Conservation (phyloP, 2,888 invertebrate genomes). For the Drosophila pullipes region DNA sequence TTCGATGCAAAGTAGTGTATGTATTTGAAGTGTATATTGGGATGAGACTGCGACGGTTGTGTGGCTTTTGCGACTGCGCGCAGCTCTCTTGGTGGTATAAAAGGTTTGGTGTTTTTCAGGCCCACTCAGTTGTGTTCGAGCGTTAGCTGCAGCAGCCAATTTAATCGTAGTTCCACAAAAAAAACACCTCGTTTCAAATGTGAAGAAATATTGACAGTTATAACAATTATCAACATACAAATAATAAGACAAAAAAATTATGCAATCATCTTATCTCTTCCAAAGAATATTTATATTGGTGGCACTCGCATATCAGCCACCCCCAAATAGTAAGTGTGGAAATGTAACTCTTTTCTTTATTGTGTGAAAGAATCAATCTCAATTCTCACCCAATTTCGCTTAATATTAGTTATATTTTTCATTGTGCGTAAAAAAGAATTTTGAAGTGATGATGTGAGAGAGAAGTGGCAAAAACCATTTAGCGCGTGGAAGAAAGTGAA, state of each 20-base stretch:
- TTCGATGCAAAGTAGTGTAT: not conserved
- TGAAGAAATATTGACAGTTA: slow-evolving; percentile 55
- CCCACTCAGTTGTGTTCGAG: slow-evolving; percentile 56
- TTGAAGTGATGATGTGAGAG: not conserved
- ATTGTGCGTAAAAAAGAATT: not conserved
- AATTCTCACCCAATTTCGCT: not conserved
- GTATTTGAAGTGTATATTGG: not conserved
- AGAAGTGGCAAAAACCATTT: not conserved
- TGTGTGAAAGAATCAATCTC: not conserved
- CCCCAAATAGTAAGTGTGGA: slow-evolving; percentile 48
- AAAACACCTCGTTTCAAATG: slow-evolving; percentile 11
- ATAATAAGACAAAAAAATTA: not conserved
- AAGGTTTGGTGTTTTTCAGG: slow-evolving; percentile 42
- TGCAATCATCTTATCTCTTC: slow-evolving; percentile 49
- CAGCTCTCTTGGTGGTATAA: slow-evolving; percentile 54
- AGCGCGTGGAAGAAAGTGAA: slow-evolving; percentile 12
- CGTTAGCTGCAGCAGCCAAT: slow-evolving; percentile 38
- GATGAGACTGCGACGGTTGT: not conserved
- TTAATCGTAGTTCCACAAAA: slow-evolving; percentile 13
- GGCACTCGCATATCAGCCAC: slow-evolving; percentile 59
- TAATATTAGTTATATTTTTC: not conserved
- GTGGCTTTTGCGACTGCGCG: slow-evolving; percentile 13
- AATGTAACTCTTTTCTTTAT: not conserved
- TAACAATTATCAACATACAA: slow-evolving; percentile 41
- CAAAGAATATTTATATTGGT: slow-evolving; percentile 63